Evolutionary conservation across 2,888 invertebrate genomes (phyloP).

Genomic region (Heliconius aoede): DNA sequence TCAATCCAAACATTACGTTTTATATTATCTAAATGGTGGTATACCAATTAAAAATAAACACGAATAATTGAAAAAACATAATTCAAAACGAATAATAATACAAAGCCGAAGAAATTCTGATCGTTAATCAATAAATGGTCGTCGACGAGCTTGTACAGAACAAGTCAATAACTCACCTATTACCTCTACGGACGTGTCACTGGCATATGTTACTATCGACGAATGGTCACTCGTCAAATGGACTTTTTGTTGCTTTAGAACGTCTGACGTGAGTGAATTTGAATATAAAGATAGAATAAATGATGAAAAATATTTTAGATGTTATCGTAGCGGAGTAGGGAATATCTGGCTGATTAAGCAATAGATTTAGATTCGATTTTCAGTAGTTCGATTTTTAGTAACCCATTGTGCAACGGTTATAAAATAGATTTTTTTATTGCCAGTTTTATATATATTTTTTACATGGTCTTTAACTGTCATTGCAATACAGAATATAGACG

Average conservation of each 20-base stretch:
- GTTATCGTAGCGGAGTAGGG: neutral
- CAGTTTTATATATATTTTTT: neutral
- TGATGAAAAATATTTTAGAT: neutral
- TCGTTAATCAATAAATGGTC: constrained; percentile 11
- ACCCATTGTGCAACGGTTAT: no score
- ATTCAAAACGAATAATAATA: neutral
- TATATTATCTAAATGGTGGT: no score
- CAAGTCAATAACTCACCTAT: constrained; percentile 27
- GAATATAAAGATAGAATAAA: constrained; percentile 2
- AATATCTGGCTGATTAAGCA: neutral
- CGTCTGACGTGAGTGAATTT: constrained; percentile 4
- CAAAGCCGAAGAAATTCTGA: neutral
- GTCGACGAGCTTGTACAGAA: constrained; percentile 14
- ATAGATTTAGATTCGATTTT: neutral
- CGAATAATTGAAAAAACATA: neutral
- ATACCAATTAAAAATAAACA: neutral
- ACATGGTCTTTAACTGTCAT: neutral
- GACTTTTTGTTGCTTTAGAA: constrained; percentile 23
- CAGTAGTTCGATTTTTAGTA: neutral
- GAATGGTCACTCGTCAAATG: constrained; percentile 36
- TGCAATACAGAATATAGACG: neutral
- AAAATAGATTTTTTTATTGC: neutral
- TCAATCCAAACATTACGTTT: no score
- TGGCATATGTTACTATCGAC: constrained; percentile 32
- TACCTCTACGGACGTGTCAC: constrained; percentile 21